Percentiles rank a stretch among this genome's conserved stretches.
Conservation (phyloP, 23 tunicate species). For the Styela plicata region DNA sequence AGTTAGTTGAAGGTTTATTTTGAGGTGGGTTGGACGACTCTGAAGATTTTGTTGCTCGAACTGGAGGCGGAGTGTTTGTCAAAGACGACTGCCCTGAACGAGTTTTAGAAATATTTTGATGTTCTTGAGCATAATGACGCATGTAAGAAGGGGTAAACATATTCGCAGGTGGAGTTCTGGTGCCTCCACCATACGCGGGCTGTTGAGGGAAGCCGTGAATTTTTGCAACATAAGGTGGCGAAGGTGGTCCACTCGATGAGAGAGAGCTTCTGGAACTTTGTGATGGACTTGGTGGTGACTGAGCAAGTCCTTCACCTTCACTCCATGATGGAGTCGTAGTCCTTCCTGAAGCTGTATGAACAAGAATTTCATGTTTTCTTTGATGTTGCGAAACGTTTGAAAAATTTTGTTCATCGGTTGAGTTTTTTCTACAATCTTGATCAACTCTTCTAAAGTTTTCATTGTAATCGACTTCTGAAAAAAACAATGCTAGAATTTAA, state of each 20-base stretch:
- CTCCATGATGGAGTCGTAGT: neutral
- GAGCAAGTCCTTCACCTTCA: neutral
- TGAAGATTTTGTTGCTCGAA: neutral
- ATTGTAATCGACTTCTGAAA: slow-evolving; percentile 9
- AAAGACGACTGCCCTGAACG: slow-evolving; percentile 4
- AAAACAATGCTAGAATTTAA: neutral
- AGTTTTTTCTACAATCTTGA: neutral
- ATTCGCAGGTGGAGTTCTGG: neutral
- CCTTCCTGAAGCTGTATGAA: neutral
- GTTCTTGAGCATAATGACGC: slow-evolving; percentile 14
- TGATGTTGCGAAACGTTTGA: neutral
- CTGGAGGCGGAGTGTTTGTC: neutral
- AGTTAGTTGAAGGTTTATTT: slow-evolving; percentile 35
- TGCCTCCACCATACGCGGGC: neutral
- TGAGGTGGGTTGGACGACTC: slow-evolving; percentile 10
- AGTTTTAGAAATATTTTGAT: neutral
- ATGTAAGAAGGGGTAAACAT: slow-evolving; percentile 9
- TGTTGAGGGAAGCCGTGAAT: neutral
- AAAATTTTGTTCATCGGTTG: neutral
- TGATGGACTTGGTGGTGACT: slow-evolving; percentile 1
- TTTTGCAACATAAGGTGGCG: slow-evolving; percentile 1
- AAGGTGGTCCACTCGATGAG: slow-evolving; percentile 9
- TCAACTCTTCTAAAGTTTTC: neutral
- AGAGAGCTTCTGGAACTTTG: slow-evolving; percentile 17
- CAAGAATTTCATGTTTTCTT: neutral